A percentile compares a stretch with the other conserved stretches of the same genome.
Conservation (phyloP, 2,113 vertebrate species). For the Pangasianodon hypophthalmus region DNA sequence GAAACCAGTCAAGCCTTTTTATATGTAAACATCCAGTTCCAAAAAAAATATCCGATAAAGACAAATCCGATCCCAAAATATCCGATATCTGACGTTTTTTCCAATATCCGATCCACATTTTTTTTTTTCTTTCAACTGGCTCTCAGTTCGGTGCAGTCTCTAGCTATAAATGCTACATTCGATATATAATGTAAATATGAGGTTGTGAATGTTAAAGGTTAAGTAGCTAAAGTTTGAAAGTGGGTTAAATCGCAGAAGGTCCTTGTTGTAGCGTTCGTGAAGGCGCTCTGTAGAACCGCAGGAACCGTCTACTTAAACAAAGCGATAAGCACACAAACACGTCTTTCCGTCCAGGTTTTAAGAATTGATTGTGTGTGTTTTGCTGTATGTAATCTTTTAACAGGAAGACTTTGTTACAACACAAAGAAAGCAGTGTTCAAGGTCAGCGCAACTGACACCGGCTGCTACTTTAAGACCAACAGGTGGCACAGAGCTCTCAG, state of each 20-base stretch:
- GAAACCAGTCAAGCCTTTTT: no score
- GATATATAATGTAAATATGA: neutral
- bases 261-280: neutral
- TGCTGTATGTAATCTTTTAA: conserved; percentile 32
- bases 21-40: no score
- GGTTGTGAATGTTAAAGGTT: neutral
- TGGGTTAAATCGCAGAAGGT: neutral
- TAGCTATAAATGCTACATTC: neutral
- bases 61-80: no score
- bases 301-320: neutral
- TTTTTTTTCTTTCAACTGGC: no score
- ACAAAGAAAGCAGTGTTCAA: conserved; percentile 55
- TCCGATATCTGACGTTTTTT: no score
- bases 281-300: no score
- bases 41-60: no score
- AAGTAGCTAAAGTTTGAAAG: neutral
- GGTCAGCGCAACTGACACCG: conserved; percentile 54
- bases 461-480: conserved; percentile 59
- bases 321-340: neutral
- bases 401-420: conserved; percentile 26
- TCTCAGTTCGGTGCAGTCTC: no score
- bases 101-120: no score
- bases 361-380: neutral
- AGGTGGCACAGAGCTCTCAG: conserved; percentile 58
- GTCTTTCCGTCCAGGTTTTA: neutral